These are phyloP conservation scores for Tokudaia tokunoshimensis DNA, from an alignment of 2,797 vertebrate species.

Conservation along the genomic window DNA sequence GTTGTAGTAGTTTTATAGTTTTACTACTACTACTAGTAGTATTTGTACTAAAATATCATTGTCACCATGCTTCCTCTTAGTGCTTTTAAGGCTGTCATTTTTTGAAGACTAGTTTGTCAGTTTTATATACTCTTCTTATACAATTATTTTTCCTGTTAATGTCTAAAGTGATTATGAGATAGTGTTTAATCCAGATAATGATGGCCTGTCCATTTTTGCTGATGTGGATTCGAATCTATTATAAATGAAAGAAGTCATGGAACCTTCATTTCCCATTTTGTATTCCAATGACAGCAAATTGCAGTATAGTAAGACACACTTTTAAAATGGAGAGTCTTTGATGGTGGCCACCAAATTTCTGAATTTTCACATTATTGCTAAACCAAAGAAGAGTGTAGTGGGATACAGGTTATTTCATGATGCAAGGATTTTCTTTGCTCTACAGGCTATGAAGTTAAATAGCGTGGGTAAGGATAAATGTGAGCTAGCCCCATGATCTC, in stretches of 20 bases:
- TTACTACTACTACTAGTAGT: background rate
- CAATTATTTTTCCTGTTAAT: background rate
- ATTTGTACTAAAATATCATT: background rate
- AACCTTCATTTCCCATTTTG: background rate
- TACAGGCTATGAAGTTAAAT: background rate
- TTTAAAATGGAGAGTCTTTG: background rate
- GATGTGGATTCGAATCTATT: conserved; percentile 15
- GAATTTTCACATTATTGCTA: conserved; percentile 8
- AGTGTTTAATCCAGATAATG: background rate
- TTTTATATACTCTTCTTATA: background rate
- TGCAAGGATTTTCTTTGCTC: conserved; percentile 28
- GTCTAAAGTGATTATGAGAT: background rate
- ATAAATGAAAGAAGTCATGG: background rate
- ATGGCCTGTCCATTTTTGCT: background rate
- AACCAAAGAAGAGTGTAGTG: background rate
- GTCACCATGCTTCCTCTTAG: background rate
- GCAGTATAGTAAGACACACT: background rate
- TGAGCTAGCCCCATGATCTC: background rate
- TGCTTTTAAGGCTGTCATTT: background rate
- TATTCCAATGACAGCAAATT: background rate
- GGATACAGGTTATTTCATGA: background rate
- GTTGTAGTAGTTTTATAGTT: too few relatives aligned
- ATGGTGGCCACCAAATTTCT: background rate
- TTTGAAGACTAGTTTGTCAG: background rate
- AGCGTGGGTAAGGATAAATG: conserved; percentile 22